Evolutionary conservation across 2,888 invertebrate genomes (phyloP), one percentile per base, ranked within the genome.

Genomic region (Erpobdella octoculata): DNA sequence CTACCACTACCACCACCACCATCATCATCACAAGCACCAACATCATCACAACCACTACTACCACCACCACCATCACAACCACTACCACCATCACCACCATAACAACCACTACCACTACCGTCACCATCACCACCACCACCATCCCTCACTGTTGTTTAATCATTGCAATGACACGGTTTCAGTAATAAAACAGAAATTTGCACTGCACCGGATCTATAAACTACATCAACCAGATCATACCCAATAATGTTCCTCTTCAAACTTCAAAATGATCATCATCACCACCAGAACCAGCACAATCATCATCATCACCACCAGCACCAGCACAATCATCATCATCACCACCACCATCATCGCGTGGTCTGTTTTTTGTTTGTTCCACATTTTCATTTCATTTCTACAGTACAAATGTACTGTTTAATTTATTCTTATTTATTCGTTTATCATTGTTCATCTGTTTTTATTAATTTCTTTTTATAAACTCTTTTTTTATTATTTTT

Each of bases 291-390:
- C n/a, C n/a, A n/a, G n/a, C n/a, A n/a, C n/a, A n/a, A n/a, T n/a
- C 62, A 62, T 28, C 31, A 62, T 12, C 62, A 28, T 28, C 31
- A 62, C 33, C 62, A 62, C 33, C 62, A 62, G 25, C 62, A 28
- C 9, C 62, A 62, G 1, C 62, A 53, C 1, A 21, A 53, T 53
- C 48, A 25, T 41, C 41, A 18, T 41, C 41, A 25, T 48, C 53
- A n/a, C n/a, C 4, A 1, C 28, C 1, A 9, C 8, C n/a, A 76
- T 80, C 78, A 79, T 81, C 71, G 33, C n/a, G n/a, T n/a, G n/a
- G n/a, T n/a, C n/a, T n/a, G n/a, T n/a, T n/a, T n/a, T n/a, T n/a
- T n/a, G n/a, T n/a, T n/a, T n/a, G n/a, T n/a, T n/a, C n/a, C n/a
- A n/a, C n/a, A n/a, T n/a, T n/a, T n/a, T n/a, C n/a, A n/a, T n/a